Percentiles rank a stretch among this genome's conserved stretches.
Evolutionary conservation across 2,888 invertebrate genomes (phyloP).

Genomic region (Eupeodes luniger): DNA sequence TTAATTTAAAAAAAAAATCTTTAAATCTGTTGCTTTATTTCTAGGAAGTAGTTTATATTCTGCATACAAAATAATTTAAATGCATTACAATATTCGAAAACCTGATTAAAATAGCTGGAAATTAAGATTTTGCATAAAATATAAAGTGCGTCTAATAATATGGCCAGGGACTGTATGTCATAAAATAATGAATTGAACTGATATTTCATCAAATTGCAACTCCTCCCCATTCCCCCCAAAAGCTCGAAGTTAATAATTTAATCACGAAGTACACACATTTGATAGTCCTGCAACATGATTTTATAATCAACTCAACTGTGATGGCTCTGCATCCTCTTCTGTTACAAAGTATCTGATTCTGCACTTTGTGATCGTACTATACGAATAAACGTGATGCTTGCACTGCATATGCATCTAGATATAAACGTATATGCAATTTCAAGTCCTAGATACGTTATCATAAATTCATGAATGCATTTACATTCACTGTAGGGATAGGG

Average conservation of each 20-base stretch:
- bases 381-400: neutral
- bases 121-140: no score
- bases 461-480: slow-evolving; percentile 22
- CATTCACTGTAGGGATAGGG: neutral
- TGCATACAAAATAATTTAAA: no score
- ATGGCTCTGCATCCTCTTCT: neutral
- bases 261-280: slow-evolving; percentile 51
- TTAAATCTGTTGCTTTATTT: no score
- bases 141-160: no score
- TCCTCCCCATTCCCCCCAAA: neutral
- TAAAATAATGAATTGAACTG: neutral
- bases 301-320: slow-evolving; percentile 38
- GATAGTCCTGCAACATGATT: slow-evolving; percentile 59
- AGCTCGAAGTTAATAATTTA: slow-evolving; percentile 56
- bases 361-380: neutral
- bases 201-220: slow-evolving; percentile 18
- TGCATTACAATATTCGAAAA: no score
- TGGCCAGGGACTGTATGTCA: no score
- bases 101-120: no score
- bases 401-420: neutral
- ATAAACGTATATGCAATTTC: no score
- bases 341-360: neutral
- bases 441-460: neutral
- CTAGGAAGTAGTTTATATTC: no score
- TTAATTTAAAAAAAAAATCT: no score